Percentiles rank a stretch among this genome's conserved stretches.
Conservation (phyloP, 1,140 invertebrate species). For the Trichonephila inaurata region DNA sequence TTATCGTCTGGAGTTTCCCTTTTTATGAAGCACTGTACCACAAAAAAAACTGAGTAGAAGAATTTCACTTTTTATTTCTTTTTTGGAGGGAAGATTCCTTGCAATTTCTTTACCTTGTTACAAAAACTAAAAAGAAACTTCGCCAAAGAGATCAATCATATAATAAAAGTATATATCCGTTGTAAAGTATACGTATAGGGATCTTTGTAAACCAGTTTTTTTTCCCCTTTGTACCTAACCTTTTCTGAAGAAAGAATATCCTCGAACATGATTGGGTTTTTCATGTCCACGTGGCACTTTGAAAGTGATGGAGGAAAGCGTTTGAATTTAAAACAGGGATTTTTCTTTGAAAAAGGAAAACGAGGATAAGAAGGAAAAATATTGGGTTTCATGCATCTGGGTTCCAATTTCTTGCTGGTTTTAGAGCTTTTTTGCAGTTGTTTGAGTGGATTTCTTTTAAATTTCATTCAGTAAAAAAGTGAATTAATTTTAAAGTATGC, state of each 20-base stretch:
- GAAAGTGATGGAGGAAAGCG: background rate
- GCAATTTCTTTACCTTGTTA: background rate
- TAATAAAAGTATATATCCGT: constrained; percentile 24
- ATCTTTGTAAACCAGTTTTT: background rate
- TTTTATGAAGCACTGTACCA: background rate
- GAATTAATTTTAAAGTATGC: no score
- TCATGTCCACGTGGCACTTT: background rate
- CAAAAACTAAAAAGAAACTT: background rate
- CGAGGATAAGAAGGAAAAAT: no score
- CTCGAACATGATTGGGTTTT: background rate
- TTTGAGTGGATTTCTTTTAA: no score
- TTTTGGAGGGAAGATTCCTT: background rate
- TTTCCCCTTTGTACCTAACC: background rate
- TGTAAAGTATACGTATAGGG: background rate
- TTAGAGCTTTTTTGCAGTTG: no score
- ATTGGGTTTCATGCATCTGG: no score
- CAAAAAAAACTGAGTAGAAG: background rate
- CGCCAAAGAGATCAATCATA: background rate
- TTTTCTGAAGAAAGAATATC: background rate
- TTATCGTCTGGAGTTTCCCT: no score
- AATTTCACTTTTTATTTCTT: background rate
- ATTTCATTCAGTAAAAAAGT: no score
- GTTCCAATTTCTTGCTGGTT: no score
- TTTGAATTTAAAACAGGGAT: background rate
- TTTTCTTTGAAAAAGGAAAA: no score